phyloP scores from a whole-genome alignment of 2,113 vertebrate genomes.

The Steatornis caripensis region DNA sequence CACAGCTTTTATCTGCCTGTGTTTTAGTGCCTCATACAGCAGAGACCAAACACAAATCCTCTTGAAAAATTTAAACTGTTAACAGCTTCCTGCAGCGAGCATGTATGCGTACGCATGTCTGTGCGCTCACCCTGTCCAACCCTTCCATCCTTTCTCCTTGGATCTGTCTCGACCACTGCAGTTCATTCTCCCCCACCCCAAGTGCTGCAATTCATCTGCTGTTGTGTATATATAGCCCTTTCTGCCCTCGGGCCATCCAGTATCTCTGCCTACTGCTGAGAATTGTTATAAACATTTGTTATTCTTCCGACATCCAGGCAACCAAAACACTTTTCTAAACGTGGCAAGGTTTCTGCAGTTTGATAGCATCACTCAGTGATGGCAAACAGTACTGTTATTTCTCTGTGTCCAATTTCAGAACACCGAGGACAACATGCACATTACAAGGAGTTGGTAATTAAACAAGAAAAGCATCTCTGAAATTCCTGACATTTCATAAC shows the following conservation, averaged over 20 bases:
- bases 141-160: neutral
- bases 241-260: slow-evolving; percentile 50
- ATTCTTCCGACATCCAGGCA: slow-evolving; percentile 49
- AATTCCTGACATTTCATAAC: slow-evolving; percentile 25
- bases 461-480: slow-evolving; percentile 28
- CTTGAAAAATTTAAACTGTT: neutral
- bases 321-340: slow-evolving; percentile 48
- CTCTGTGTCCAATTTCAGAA: neutral
- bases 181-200: neutral
- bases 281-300: slow-evolving; percentile 68
- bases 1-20: neutral
- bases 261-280: slow-evolving; percentile 52
- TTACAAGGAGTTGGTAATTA: slow-evolving; percentile 29
- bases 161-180: neutral
- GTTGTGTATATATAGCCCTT: slow-evolving; percentile 12
- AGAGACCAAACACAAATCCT: neutral
- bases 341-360: neutral
- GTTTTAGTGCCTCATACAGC: neutral
- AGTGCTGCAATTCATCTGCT: slow-evolving; percentile 33
- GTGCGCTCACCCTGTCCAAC: neutral
- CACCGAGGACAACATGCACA: neutral
- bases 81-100: neutral
- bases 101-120: neutral
- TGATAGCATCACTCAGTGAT: neutral
- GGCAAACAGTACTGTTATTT: neutral